Evolutionary conservation across 2,113 vertebrate species (phyloP).

Genomic region (Suncus etruscus): DNA sequence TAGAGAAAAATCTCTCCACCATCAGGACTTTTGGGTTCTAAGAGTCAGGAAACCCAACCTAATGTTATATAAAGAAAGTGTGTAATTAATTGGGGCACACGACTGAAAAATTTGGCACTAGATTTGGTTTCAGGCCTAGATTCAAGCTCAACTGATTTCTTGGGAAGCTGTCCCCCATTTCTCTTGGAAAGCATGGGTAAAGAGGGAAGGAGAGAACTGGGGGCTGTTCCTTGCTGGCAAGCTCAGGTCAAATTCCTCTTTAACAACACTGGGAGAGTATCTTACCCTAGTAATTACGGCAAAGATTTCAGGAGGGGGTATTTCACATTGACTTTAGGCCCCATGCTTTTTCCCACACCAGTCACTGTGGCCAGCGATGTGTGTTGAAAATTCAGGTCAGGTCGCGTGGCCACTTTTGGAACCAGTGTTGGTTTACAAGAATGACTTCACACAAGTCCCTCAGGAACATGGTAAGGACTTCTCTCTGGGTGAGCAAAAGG

Average conservation of each 20-base stretch:
- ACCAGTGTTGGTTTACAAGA: neutral
- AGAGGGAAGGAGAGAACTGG: neutral
- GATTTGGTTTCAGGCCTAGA: neutral
- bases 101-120: neutral
- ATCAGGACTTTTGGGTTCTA: neutral
- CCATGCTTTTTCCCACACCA: neutral
- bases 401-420: neutral
- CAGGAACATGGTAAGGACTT: neutral
- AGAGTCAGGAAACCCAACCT: conserved; percentile 15
- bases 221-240: neutral
- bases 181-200: too few species aligned
- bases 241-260: neutral
- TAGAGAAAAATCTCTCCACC: neutral
- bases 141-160: neutral
- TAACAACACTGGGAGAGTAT: neutral
- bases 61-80: neutral
- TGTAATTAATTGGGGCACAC: neutral
- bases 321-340: neutral
- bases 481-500: neutral
- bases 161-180: too few species aligned
- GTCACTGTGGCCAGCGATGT: neutral
- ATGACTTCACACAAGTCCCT: neutral
- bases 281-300: neutral
- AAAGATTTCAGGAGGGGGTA: neutral
- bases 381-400: neutral